Conservation (phyloP, 1,140 invertebrate genomes). For the Plutomurus gul region DNA sequence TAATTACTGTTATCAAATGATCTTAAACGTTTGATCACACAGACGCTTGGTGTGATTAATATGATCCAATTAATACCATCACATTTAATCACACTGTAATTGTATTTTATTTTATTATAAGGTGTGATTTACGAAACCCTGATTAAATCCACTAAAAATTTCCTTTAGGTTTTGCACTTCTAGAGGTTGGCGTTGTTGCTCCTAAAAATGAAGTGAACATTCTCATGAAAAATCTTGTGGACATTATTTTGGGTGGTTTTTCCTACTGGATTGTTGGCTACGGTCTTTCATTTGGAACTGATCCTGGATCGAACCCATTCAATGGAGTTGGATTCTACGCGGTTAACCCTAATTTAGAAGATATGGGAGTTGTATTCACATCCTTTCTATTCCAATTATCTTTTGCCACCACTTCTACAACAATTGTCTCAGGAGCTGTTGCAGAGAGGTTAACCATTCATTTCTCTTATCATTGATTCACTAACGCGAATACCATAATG, state of each 20-base stretch:
- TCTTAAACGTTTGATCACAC: neutral
- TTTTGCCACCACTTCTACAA: conserved; percentile 77
- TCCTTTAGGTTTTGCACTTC: conserved; percentile 82
- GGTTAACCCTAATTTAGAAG: conserved; percentile 37
- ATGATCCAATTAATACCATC: neutral
- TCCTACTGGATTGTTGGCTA: conserved; percentile 73
- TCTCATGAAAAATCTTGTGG: conserved; percentile 95
- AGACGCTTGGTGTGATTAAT: neutral
- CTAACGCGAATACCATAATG: neutral
- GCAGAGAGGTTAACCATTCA: conserved; percentile 87
- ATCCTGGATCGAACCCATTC: conserved; percentile 53
- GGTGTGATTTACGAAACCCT: too few relatives aligned
- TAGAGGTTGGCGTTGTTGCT: conserved; percentile 89
- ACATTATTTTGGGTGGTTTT: conserved; percentile 87
- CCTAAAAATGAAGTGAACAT: conserved; percentile 94
- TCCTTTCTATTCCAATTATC: conserved; percentile 86
- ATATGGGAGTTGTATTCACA: conserved; percentile 67
- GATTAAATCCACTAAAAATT: neutral
- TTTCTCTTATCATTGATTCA: too few relatives aligned
- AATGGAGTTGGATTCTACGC: conserved; percentile 50
- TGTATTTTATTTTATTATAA: too few relatives aligned
- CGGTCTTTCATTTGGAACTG: conserved; percentile 44
- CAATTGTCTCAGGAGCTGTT: conserved; percentile 70
- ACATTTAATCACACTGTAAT: neutral
- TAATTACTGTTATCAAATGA: too few relatives aligned